These are phyloP conservation scores for Fregata magnificens DNA, from an alignment of 2,113 vertebrate genomes.

Conservation along the genomic window DNA sequence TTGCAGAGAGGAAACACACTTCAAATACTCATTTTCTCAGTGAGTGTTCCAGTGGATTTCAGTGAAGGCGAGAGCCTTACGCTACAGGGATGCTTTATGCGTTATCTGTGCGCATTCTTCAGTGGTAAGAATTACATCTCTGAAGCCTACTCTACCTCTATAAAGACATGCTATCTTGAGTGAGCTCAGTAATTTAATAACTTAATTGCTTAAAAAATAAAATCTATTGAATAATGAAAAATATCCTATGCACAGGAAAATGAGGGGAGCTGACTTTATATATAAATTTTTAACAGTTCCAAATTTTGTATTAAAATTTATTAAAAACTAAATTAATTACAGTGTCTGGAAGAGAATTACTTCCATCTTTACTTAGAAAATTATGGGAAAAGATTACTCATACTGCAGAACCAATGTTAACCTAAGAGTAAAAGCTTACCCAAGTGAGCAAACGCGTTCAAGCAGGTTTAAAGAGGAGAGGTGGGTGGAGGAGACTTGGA, in stretches of 20 bases:
- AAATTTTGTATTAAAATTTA: not conserved
- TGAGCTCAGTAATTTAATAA: not conserved
- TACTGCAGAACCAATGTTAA: not conserved
- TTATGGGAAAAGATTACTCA: not conserved
- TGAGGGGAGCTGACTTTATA: not conserved
- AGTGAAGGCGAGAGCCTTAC: not conserved
- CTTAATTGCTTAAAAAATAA: not conserved
- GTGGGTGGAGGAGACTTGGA: not conserved
- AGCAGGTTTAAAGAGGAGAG: not conserved
- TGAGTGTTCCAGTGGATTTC: not conserved
- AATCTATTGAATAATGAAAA: not conserved
- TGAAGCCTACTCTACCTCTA: constrained; percentile 21
- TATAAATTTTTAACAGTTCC: not conserved
- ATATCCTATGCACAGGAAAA: not conserved
- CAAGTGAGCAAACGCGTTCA: not conserved
- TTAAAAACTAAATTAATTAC: not conserved
- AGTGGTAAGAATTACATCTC: not conserved
- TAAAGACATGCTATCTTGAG: not conserved
- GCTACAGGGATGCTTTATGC: not conserved
- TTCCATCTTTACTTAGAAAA: not conserved
- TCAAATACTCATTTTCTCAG: not conserved
- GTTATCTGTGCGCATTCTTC: not conserved
- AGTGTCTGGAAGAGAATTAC: not conserved
- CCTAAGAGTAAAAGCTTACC: not conserved
- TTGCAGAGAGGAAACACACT: not conserved